These are phyloP conservation scores for Nasonia giraulti DNA, from an alignment of 1,140 invertebrate species.

Conservation along the genomic window DNA sequence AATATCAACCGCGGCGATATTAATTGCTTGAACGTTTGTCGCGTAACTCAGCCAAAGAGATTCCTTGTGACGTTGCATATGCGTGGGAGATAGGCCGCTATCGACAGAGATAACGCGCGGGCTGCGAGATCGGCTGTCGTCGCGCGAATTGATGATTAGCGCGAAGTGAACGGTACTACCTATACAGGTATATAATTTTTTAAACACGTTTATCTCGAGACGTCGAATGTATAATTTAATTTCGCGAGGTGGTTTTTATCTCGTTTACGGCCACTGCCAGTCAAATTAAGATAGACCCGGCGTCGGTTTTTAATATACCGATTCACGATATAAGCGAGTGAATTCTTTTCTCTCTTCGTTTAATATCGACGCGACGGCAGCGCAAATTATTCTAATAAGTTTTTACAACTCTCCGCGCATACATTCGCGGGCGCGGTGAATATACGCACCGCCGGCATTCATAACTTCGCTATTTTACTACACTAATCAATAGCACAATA, in stretches of 20 bases:
- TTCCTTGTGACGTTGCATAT: not conserved
- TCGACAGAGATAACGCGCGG: constrained; percentile 20
- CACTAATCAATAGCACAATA: not conserved
- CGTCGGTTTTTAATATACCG: not conserved
- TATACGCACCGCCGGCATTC: not conserved
- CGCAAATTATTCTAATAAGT: not conserved
- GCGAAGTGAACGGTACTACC: constrained; percentile 48
- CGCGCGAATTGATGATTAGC: constrained; percentile 55
- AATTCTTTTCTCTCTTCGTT: too few species aligned
- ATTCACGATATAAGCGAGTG: not conserved
- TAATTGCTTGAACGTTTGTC: constrained; percentile 46
- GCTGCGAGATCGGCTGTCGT: constrained; percentile 46
- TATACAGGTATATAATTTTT: not conserved
- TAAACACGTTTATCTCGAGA: not conserved
- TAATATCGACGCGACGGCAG: not conserved
- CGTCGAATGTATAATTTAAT: too few species aligned
- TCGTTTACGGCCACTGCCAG: not conserved
- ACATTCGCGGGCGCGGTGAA: too few species aligned
- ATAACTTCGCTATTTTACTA: not conserved
- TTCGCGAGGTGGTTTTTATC: too few species aligned
- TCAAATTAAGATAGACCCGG: not conserved
- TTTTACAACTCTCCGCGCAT: not conserved
- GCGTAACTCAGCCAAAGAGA: constrained; percentile 5
- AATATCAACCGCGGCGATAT: constrained; percentile 50
- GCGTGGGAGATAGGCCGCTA: not conserved